Conservation (phyloP, 2,113 vertebrate genomes). For the Pterocles gutturalis region DNA sequence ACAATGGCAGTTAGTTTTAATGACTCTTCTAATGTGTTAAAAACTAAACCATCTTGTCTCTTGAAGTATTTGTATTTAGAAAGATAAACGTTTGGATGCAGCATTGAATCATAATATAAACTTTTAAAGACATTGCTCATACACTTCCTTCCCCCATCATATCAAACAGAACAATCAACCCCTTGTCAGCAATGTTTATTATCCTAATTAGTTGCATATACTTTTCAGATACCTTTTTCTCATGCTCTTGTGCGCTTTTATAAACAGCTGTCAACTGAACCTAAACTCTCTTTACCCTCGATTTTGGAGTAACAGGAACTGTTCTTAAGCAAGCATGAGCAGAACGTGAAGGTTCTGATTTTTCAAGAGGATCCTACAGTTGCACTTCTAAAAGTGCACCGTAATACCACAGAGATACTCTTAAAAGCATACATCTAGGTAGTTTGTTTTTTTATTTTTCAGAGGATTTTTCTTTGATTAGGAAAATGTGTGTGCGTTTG, state of each 20-base stretch:
- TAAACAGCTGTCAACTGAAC: background rate
- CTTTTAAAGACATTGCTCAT: background rate
- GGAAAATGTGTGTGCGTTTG: background rate
- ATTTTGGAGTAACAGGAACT: background rate
- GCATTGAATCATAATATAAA: background rate
- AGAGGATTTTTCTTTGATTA: background rate
- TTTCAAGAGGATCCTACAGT: background rate
- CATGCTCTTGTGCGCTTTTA: background rate
- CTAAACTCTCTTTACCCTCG: background rate
- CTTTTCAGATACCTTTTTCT: background rate
- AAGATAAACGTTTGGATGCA: background rate
- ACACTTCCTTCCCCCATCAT: background rate
- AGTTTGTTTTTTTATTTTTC: background rate
- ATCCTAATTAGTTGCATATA: background rate
- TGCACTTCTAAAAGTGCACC: background rate
- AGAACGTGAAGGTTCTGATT: background rate
- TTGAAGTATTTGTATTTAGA: background rate
- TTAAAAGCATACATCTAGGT: background rate
- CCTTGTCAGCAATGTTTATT: background rate
- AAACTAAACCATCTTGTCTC: background rate
- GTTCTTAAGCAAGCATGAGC: background rate
- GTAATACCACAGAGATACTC: background rate
- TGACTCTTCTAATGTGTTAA: background rate
- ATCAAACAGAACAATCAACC: rapidly evolving
- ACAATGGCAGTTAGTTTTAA: background rate